Conservation (phyloP, 2,888 invertebrate species). For the Isoperla grammatica region DNA sequence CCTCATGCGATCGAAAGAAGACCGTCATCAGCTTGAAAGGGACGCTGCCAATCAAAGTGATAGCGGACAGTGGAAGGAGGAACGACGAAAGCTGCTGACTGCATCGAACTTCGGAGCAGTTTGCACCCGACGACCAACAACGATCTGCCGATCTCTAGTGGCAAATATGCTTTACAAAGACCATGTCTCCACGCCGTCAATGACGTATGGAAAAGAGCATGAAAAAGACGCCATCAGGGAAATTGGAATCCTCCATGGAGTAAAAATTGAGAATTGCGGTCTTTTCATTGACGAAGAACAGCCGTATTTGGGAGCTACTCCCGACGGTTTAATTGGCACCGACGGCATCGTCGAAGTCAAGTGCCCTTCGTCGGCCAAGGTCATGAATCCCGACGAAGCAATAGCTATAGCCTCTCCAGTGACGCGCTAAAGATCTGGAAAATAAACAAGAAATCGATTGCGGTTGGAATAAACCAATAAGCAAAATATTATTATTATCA, state of each 20-base stretch:
- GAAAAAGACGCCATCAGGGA: conserved; percentile 25
- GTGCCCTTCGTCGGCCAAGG: too few relatives aligned
- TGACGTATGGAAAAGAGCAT: conserved; percentile 26
- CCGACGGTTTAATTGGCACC: too few relatives aligned
- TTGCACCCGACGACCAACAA: not conserved
- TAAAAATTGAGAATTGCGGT: conserved; percentile 31
- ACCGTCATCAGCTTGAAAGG: conserved; percentile 35
- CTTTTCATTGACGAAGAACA: conserved; percentile 33
- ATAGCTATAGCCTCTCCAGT: too few relatives aligned
- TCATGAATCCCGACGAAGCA: too few relatives aligned
- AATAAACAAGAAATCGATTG: too few relatives aligned
- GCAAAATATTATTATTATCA: too few relatives aligned
- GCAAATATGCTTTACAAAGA: too few relatives aligned
- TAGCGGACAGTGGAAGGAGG: too few relatives aligned
- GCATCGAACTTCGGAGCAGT: not conserved
- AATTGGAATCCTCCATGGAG: conserved; percentile 20
- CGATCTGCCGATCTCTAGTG: not conserved
- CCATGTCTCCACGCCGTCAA: too few relatives aligned
- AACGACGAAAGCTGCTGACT: not conserved
- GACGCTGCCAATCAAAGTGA: not conserved
- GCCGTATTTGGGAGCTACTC: conserved; percentile 1
- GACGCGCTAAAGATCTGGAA: too few relatives aligned
- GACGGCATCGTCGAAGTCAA: too few relatives aligned
- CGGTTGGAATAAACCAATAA: too few relatives aligned
- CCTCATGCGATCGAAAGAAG: conserved; percentile 27